Percentiles rank a stretch among this genome's conserved stretches.
Conservation (phyloP, 1,140 invertebrate genomes). For the Sitophilus oryzae region DNA sequence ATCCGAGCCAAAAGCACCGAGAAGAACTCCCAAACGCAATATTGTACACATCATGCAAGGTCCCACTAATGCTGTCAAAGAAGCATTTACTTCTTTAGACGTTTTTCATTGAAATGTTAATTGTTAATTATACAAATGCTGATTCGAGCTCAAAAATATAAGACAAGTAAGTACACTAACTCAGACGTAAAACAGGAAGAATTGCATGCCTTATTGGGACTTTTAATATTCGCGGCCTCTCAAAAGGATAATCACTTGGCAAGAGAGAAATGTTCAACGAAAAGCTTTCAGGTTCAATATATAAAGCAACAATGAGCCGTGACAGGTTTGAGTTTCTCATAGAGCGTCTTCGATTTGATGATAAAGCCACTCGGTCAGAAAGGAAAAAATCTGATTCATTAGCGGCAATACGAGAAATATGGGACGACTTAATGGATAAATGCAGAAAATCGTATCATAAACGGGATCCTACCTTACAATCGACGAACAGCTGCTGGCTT, state of each 20-base stretch:
- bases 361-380: constrained; percentile 31
- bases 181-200: too few relatives aligned
- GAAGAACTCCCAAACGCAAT: too few relatives aligned
- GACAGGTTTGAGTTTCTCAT: constrained; percentile 42
- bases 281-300: constrained; percentile 27
- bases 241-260: constrained; percentile 34
- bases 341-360: constrained; percentile 39
- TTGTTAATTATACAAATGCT: too few relatives aligned
- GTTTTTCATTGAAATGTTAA: too few relatives aligned
- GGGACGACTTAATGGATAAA: constrained; percentile 36
- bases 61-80: too few relatives aligned
- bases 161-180: too few relatives aligned
- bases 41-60: too few relatives aligned
- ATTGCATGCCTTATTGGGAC: constrained; percentile 28
- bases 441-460: constrained; percentile 29
- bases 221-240: constrained; percentile 28
- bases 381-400: constrained; percentile 36
- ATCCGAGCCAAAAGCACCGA: too few relatives aligned
- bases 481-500: constrained; percentile 29
- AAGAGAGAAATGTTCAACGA: constrained; percentile 29
- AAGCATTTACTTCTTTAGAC: too few relatives aligned
- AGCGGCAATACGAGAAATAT: constrained; percentile 40
- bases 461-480: constrained; percentile 25
- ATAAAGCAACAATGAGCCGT: constrained; percentile 34
- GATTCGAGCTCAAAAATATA: too few relatives aligned